phyloP scores from a whole-genome alignment of 1,140 invertebrate genomes.

The Pinna nobilis region DNA sequence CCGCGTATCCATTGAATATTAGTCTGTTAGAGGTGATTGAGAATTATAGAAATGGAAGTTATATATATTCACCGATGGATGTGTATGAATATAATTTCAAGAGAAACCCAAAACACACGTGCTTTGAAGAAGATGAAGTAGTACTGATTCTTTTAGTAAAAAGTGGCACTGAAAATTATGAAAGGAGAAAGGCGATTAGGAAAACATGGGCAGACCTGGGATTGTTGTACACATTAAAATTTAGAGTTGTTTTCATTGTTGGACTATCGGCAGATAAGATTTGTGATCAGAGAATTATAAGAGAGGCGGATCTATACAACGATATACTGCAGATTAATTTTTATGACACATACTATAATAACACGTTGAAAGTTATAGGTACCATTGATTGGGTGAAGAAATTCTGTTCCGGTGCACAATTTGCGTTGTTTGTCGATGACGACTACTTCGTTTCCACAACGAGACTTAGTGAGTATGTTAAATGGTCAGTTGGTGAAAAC shows the following conservation, averaged over 20 bases:
- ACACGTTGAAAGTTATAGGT: constrained; percentile 33
- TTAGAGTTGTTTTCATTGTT: constrained; percentile 20
- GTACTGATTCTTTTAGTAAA: constrained; percentile 36
- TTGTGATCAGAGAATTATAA: neutral
- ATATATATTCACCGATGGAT: too few species aligned
- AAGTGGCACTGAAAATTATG: constrained; percentile 10
- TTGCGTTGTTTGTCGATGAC: constrained; percentile 30
- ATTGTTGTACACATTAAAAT: neutral
- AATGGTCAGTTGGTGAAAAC: neutral
- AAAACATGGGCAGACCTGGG: constrained; percentile 30
- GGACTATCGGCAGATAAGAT: constrained; percentile 4
- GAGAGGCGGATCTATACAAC: constrained; percentile 7
- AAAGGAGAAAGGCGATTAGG: constrained; percentile 22
- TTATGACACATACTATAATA: constrained; percentile 30
- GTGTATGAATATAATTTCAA: too few species aligned
- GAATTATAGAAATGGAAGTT: too few species aligned
- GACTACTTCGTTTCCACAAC: constrained; percentile 21
- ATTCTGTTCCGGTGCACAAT: neutral
- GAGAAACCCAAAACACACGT: too few species aligned
- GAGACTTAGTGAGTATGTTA: constrained; percentile 2
- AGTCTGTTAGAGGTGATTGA: too few species aligned
- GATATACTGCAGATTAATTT: constrained; percentile 36
- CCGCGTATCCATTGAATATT: too few species aligned
- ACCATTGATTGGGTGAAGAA: constrained; percentile 29
- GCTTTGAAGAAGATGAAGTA: too few species aligned